A percentile compares a stretch with the other conserved stretches of the same genome.
phyloP scores from a whole-genome alignment of 2,797 vertebrate species.

The Coranthus polyacanthus region DNA sequence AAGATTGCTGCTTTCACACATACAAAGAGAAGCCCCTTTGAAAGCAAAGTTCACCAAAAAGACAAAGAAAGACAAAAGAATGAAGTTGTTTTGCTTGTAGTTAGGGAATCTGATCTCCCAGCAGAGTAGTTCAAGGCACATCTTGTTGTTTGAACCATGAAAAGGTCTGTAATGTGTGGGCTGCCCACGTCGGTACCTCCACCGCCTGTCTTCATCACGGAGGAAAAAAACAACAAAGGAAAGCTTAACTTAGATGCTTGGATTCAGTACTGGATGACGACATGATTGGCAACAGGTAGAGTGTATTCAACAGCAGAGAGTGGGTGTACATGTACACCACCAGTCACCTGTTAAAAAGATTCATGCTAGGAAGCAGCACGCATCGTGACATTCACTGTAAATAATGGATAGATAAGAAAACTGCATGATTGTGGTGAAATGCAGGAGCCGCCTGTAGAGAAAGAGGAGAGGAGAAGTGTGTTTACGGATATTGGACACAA shows the following conservation, averaged over 20 bases:
- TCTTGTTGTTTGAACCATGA: constrained; percentile 8
- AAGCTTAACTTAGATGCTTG: background rate
- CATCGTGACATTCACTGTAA: too few relatives aligned
- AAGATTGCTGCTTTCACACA: background rate
- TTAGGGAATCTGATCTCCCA: background rate
- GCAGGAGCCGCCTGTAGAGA: too few relatives aligned
- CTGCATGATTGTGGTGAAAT: too few relatives aligned
- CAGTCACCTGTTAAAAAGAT: too few relatives aligned
- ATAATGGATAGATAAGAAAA: background rate
- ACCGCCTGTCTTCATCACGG: too few relatives aligned
- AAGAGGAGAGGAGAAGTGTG: too few relatives aligned
- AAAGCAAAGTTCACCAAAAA: background rate
- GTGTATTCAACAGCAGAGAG: too few relatives aligned
- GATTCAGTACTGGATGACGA: background rate
- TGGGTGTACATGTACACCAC: too few relatives aligned
- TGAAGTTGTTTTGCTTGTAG: background rate
- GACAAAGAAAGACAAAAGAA: constrained; percentile 2
- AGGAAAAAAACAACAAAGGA: constrained; percentile 4
- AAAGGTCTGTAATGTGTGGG: constrained; percentile 5
- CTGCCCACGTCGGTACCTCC: constrained; percentile 13
- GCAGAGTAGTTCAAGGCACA: constrained; percentile 9
- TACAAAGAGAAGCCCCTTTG: background rate
- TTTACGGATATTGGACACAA: constrained; percentile 2
- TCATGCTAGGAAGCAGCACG: too few relatives aligned
- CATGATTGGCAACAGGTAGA: constrained; percentile 14